Evolutionary conservation across 1,140 invertebrate species (phyloP).

Genomic region (Meloidogyne floridensis): DNA sequence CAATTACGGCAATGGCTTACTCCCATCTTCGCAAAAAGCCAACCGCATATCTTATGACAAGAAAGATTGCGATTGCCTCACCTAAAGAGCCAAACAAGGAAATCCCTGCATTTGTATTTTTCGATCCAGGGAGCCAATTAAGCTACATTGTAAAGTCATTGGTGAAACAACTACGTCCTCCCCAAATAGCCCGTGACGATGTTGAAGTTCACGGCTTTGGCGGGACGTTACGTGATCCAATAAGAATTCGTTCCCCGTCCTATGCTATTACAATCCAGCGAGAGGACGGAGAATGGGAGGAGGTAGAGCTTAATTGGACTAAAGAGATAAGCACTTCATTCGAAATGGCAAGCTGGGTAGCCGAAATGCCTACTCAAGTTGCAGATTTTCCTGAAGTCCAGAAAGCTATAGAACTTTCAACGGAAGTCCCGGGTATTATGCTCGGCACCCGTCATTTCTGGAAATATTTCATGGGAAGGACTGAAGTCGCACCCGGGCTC

Average conservation of each 20-base stretch:
- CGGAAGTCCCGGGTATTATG: not conserved
- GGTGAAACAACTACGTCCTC: not conserved
- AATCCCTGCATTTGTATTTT: not conserved
- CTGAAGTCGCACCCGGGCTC: not conserved
- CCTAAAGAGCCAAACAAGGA: too few species aligned
- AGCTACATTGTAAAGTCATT: not conserved
- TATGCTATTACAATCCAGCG: not conserved
- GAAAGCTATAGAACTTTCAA: too few species aligned
- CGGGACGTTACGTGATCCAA: not conserved
- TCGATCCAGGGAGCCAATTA: constrained; percentile 1
- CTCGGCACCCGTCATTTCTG: constrained; percentile 1
- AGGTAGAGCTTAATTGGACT: not conserved
- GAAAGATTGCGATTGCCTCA: too few species aligned
- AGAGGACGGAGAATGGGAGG: constrained; percentile 15
- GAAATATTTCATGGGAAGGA: not conserved
- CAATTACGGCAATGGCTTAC: too few species aligned
- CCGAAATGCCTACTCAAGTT: not conserved
- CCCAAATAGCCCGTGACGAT: not conserved
- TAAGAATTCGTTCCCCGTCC: not conserved
- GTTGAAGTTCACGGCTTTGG: not conserved
- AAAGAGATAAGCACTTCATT: too few species aligned
- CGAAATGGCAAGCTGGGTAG: too few species aligned
- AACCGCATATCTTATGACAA: constrained; percentile 10
- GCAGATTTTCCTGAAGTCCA: too few species aligned
- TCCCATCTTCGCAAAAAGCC: not conserved